A percentile compares a stretch with the other conserved stretches of the same genome.
These are phyloP conservation scores for Tapera naevia DNA, from an alignment of 2,797 vertebrate genomes.

Conservation along the genomic window DNA sequence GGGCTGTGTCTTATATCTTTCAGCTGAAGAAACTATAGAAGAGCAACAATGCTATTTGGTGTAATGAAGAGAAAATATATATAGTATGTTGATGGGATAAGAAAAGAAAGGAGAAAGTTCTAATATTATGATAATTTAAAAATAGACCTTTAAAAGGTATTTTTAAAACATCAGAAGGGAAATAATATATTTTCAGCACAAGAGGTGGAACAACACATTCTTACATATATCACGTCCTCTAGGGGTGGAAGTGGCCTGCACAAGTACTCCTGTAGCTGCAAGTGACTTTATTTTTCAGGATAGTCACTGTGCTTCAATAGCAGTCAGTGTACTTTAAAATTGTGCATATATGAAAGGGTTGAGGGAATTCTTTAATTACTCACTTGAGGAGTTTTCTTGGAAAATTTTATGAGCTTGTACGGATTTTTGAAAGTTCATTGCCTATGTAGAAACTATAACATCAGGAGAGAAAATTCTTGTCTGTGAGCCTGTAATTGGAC, in stretches of 20 bases:
- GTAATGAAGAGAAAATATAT: neutral
- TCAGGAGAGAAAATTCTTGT: neutral
- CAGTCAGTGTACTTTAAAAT: neutral
- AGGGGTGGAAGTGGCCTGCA: neutral
- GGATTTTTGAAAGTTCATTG: neutral
- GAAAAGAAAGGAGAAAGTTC: neutral
- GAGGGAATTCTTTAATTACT: neutral
- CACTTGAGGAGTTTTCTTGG: accelerated
- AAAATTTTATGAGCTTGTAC: neutral
- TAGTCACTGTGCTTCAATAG: neutral
- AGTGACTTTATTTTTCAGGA: neutral
- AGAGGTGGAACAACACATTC: neutral
- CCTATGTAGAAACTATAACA: neutral
- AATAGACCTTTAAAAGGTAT: neutral
- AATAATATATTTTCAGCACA: neutral
- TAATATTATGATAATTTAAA: neutral
- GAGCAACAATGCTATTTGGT: neutral
- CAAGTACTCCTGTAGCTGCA: accelerated
- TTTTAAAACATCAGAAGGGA: neutral
- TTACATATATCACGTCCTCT: neutral
- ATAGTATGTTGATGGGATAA: neutral
- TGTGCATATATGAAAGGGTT: neutral
- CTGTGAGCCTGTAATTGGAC: neutral
- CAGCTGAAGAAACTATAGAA: neutral
- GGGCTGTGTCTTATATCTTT: neutral